These are phyloP conservation scores for Vimba vimba DNA, from an alignment of 2,113 vertebrate species.

Conservation along the genomic window DNA sequence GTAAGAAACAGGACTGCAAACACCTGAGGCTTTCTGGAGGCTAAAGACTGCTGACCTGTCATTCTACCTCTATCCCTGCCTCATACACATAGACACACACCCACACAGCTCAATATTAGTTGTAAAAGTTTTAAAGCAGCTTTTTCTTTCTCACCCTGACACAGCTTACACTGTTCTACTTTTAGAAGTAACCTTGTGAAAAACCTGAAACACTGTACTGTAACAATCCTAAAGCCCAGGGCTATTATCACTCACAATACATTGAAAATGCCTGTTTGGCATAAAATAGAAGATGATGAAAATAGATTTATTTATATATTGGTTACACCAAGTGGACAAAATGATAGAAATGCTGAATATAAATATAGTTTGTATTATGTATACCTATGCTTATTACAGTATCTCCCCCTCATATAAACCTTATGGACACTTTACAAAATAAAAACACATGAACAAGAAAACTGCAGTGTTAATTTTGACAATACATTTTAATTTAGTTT, in stretches of 20 bases:
- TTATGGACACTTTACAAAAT: neutral
- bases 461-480: too few species aligned
- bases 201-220: neutral
- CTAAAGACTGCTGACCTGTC: slow-evolving; percentile 44
- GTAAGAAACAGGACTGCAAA: slow-evolving; percentile 24
- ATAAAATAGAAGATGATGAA: neutral
- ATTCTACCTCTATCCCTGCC: neutral
- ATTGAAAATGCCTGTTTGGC: slow-evolving; percentile 3
- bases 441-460: neutral
- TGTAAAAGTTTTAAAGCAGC: slow-evolving; percentile 35
- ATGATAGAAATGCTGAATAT: neutral
- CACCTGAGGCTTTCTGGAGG: slow-evolving; percentile 45
- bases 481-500: too few species aligned
- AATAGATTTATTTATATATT: neutral
- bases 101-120: slow-evolving; percentile 31
- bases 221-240: slow-evolving; percentile 9
- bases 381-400: neutral
- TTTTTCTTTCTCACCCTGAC: slow-evolving; percentile 14
- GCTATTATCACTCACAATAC: neutral
- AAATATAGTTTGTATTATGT: neutral
- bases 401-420: neutral
- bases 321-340: neutral
- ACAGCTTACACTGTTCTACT: neutral
- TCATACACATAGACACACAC: slow-evolving; percentile 42
- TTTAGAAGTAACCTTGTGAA: neutral